Base-by-base conservation (phyloP, 2,797 vertebrate species). In the Aphelocoma californica region DNA sequence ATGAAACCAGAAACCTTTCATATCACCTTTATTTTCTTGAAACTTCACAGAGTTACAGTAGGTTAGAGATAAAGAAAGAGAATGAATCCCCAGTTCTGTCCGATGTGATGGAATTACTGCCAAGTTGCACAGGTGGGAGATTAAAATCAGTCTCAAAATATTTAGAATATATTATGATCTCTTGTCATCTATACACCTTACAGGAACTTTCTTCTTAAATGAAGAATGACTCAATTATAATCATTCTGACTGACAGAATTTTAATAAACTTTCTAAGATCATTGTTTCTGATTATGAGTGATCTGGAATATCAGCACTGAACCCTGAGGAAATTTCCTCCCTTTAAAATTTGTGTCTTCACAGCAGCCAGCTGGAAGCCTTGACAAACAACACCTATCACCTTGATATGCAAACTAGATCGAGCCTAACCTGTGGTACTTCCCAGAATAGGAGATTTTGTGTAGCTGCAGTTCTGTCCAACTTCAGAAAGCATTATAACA, bases 81-180 rank as follows among this genome's bases (percentile, higher is more conserved):
- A 75, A 67, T 51, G 10, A 84, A 66, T 36, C 40, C 32, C 50
- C 31, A 38, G 17, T 69, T 31, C 48, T 88, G 50, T 67, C 50
- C 12, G 6, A 74, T 88, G 50, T 56, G 54, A 66, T 67, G 19
- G 77, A 92, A 81, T 81, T 81, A 66, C 20, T 93, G 92, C 79
- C 94, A 96, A 90, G 84, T 54, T 81, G n/a, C 53, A 93, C 79
- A 96, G 89, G 73, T 95, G 90, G 70, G 79, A 96, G 95, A 96
- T 94, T 92, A 94, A 82, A 94, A 95, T 92, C 93, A 70, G 51
- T 60, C 70, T 94, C 47, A 78, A 93, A 95, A 81, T 94, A 91
- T 93, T 95, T 83, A 65, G 57, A 69, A 86, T 89, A 92, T 94
- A 82, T 92, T 93, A 93, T 67, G 51, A 85, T 96, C 57, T 69